phyloP scores from a whole-genome alignment of 1,140 invertebrate genomes.

The Heliconius melpomene region DNA sequence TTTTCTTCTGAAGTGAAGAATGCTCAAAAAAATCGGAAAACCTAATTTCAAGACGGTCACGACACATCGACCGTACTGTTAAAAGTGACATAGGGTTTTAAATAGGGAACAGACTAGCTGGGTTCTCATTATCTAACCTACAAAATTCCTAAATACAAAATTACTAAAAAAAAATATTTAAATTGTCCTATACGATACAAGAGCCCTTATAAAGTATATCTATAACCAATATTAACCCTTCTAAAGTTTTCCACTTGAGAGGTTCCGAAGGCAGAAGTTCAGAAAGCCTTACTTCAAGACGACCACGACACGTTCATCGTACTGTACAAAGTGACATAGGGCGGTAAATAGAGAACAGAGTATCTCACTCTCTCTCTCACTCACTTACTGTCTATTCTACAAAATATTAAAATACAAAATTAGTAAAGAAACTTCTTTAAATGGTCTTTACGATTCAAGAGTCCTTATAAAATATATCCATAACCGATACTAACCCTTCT shows the following conservation, averaged over 20 bases:
- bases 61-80: no score
- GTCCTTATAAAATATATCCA: not conserved
- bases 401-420: not conserved
- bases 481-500: slow-evolving; percentile 23
- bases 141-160: not conserved
- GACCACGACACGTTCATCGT: no score
- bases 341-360: no score
- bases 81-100: no score
- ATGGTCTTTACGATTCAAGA: not conserved
- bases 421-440: not conserved
- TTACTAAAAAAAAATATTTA: not conserved
- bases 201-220: not conserved
- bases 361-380: no score
- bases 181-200: not conserved
- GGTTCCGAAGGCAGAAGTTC: not conserved
- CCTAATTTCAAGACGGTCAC: no score
- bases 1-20: no score
- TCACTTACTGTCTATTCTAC: not conserved
- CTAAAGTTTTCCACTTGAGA: slow-evolving; percentile 3
- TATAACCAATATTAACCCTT: slow-evolving; percentile 18
- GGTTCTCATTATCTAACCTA: no score
- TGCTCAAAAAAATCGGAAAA: no score
- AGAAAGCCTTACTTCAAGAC: no score
- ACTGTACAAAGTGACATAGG: no score
- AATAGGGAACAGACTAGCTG: no score